These are phyloP conservation scores for Tyria jacobaeae DNA, from an alignment of 2,888 invertebrate species.

Conservation along the genomic window DNA sequence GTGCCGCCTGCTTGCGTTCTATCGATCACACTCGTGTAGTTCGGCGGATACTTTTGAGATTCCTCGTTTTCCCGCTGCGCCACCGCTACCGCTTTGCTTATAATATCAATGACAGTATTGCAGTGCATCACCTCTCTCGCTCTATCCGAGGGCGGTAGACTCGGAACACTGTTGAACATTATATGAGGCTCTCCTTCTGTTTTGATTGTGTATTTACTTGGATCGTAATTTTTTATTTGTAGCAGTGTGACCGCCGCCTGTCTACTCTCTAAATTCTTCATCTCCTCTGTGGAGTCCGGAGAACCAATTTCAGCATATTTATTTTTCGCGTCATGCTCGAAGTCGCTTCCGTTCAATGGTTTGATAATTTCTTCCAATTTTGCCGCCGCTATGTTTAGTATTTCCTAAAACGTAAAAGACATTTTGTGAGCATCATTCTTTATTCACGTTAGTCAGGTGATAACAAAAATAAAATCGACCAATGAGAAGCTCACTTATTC, in stretches of 20 bases:
- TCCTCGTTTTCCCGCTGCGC: slow-evolving; percentile 83
- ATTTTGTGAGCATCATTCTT: slow-evolving; percentile 69
- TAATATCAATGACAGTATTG: slow-evolving; percentile 84
- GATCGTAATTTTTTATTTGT: slow-evolving; percentile 84
- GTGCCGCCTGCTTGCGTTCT: slow-evolving; percentile 62
- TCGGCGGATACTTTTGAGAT: slow-evolving; percentile 71
- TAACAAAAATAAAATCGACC: slow-evolving; percentile 73
- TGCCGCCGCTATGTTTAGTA: slow-evolving; percentile 85
- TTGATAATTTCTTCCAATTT: slow-evolving; percentile 87
- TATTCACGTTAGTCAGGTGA: slow-evolving; percentile 68
- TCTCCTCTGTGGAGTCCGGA: slow-evolving; percentile 83
- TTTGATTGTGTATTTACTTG: slow-evolving; percentile 79
- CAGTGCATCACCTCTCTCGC: slow-evolving; percentile 85
- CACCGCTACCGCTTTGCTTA: slow-evolving; percentile 83
- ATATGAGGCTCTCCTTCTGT: slow-evolving; percentile 84
- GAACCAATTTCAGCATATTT: slow-evolving; percentile 80
- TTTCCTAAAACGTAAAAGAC: slow-evolving; percentile 84
- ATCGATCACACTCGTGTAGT: slow-evolving; percentile 72
- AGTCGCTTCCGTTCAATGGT: slow-evolving; percentile 75
- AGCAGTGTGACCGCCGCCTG: slow-evolving; percentile 84
- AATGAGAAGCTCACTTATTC: slow-evolving; percentile 74
- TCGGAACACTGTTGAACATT: slow-evolving; percentile 86
- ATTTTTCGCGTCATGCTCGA: slow-evolving; percentile 68
- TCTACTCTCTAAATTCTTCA: slow-evolving; percentile 84
- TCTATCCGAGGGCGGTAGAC: slow-evolving; percentile 85